Percentiles rank a stretch among this genome's conserved stretches.
phyloP scores from a whole-genome alignment of 2,113 vertebrate species.

The Hirundichthys speculiger region DNA sequence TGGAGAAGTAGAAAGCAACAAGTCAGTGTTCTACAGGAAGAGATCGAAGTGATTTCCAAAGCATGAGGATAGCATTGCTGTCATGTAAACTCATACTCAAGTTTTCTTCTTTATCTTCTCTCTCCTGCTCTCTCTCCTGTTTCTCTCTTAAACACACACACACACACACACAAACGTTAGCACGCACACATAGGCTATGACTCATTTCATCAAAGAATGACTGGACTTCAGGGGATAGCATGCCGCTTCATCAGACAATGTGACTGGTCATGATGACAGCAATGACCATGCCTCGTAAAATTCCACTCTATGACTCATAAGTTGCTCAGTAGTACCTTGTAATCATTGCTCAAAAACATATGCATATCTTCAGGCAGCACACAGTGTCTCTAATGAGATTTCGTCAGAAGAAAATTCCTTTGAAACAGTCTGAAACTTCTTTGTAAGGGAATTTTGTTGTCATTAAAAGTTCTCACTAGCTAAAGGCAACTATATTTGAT shows the following conservation, averaged over 20 bases:
- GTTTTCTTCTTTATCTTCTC: background rate
- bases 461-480: background rate
- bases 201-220: constrained; percentile 67
- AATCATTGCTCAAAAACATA: constrained; percentile 37
- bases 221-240: constrained; percentile 54
- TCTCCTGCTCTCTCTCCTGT: background rate
- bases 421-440: background rate
- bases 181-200: constrained; percentile 51
- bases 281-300: constrained; percentile 65
- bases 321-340: constrained; percentile 32
- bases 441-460: background rate
- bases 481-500: no score
- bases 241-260: constrained; percentile 44
- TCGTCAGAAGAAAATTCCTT: constrained; percentile 5
- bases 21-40: constrained; percentile 50
- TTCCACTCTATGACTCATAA: constrained; percentile 60
- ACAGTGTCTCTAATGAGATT: background rate
- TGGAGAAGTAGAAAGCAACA: constrained; percentile 49
- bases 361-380: background rate
- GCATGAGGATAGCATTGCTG: constrained; percentile 9
- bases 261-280: constrained; percentile 70
- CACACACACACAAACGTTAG: constrained; percentile 13
- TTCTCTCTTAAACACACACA: background rate
- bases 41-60: constrained; percentile 51
- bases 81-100: constrained; percentile 34